These are phyloP conservation scores for Rachycentron canadum DNA, from an alignment of 2,797 vertebrate species.

Conservation along the genomic window DNA sequence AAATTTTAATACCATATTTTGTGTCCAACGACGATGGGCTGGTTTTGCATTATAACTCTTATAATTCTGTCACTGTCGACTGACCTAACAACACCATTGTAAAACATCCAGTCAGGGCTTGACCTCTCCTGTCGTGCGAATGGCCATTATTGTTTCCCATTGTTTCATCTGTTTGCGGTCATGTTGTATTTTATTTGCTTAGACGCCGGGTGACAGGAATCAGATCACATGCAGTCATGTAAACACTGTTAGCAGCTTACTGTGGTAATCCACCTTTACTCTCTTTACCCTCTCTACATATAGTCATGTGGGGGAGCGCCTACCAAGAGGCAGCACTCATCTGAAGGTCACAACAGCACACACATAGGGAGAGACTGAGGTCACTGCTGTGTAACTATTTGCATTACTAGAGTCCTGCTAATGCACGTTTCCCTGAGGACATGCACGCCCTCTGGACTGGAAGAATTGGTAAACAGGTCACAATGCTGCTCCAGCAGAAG, in stretches of 20 bases:
- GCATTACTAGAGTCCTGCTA: conserved; percentile 57
- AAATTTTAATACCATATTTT: neutral
- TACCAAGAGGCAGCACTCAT: conserved; percentile 41
- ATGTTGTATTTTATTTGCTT: conserved; percentile 53
- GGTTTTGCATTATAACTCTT: neutral
- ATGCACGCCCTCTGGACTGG: conserved; percentile 45
- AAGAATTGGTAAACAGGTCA: conserved; percentile 71
- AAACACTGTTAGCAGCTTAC: conserved; percentile 72
- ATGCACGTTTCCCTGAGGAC: conserved; percentile 64
- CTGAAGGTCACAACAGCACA: conserved; percentile 69
- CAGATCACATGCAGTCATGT: conserved; percentile 60
- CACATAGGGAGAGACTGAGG: conserved; percentile 29
- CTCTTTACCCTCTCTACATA: conserved; percentile 65
- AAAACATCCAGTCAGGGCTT: neutral
- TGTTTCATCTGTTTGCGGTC: conserved; percentile 58
- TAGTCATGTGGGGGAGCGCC: conserved; percentile 33
- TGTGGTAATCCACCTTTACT: conserved; percentile 68
- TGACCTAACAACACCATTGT: neutral
- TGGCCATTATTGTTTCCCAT: conserved; percentile 18
- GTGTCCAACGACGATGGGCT: too few species aligned
- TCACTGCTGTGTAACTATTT: conserved; percentile 77
- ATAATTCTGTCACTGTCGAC: neutral
- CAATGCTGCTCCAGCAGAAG: conserved; percentile 56
- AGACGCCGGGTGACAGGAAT: conserved; percentile 36
- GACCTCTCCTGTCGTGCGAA: conserved; percentile 1